Evolutionary conservation across 2,113 vertebrate species (phyloP).

Genomic region (Cranoglanis bouderius): DNA sequence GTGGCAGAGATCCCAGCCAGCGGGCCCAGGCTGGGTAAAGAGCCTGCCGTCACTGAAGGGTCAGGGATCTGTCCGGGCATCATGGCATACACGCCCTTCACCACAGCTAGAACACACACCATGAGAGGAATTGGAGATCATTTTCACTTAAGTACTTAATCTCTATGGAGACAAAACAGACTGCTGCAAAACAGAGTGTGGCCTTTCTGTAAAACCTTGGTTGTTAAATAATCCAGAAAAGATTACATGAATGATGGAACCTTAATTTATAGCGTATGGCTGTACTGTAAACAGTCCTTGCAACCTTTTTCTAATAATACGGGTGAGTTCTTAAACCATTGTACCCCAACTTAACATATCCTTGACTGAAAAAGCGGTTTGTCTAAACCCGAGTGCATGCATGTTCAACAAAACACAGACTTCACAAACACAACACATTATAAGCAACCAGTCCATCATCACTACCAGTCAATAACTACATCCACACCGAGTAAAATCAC

Average conservation of each 20-base stretch:
- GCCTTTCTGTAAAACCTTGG: conserved; percentile 5
- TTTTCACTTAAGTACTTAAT: conserved; percentile 25
- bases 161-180: conserved; percentile 39
- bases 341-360: neutral
- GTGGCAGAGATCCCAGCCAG: conserved; percentile 87
- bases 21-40: conserved; percentile 87
- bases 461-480: neutral
- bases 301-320: neutral
- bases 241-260: conserved; percentile 20
- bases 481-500: neutral
- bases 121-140: conserved; percentile 26
- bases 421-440: neutral
- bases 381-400: neutral
- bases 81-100: conserved; percentile 78
- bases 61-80: conserved; percentile 98
- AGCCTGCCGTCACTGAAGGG: conserved; percentile 88
- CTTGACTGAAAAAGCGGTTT: neutral
- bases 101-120: conserved; percentile 67
- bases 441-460: neutral
- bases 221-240: conserved; percentile 13
- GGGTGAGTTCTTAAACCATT: neutral
- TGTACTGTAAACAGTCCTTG: neutral
- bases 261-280: neutral
- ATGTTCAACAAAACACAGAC: neutral
- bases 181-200: conserved; percentile 20